Evolutionary conservation across 1,140 invertebrate genomes (phyloP), one percentile per base, ranked within the genome.

Genomic region (Macrosteles quadrilineatus): DNA sequence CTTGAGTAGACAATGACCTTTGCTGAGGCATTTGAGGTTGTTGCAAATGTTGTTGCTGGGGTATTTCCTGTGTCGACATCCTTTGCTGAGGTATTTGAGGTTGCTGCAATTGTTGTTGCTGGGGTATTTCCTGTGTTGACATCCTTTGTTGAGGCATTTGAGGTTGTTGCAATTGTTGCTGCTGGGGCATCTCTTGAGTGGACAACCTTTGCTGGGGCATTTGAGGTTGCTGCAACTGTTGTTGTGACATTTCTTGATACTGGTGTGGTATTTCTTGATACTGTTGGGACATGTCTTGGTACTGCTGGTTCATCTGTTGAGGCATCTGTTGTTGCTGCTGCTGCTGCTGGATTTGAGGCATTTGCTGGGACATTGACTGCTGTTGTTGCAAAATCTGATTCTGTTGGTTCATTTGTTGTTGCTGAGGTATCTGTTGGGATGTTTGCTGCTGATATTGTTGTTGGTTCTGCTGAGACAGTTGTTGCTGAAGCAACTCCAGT

Each of bases 381-480:
- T 74, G 47, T 30, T 29, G 50, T n/a, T 68, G 45, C 14, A 25
- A 29, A 11, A 21, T 19, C 66, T 67, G 73, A 31, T 50, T 57
- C 25, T 69, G 71, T 27, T n/a, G n/a, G n/a, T 43, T 43, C 4
- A 53, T 6, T 31, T 75, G 75, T 57, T 73, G 75, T 27, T 63
- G 62, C 45, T 70, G 63, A 17, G 29, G 68, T 19, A 53, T 50
- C 14, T 67, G 68, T 43, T 55, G 66, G 77, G 12, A 77, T 71
- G n/a, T 73, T 67, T 43, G 71, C 59, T 75, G 73, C 36, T 66
- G 65, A 65, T 67, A 72, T 68, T 80, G 79, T 21, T 80, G 80
- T 76, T 83, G 79, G 27, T 82, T 79, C 30, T 84, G 81, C 31
- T 83, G 77, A 84, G 78, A 73, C 3, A 85, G 75, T 47, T 81